Conservation (phyloP, 1,140 invertebrate species). For the Cydia amplana region DNA sequence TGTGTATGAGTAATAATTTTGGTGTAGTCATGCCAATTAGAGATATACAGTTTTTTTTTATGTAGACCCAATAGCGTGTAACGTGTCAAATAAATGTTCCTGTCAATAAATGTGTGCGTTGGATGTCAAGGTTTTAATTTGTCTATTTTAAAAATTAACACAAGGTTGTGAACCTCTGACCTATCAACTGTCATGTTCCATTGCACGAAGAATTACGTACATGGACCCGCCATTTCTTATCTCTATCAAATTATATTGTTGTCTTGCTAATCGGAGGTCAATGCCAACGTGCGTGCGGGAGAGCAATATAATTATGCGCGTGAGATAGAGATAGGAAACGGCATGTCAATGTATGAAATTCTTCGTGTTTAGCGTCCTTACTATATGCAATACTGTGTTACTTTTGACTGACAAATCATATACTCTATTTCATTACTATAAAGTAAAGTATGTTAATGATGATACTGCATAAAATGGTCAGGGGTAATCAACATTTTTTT, state of each 20-base stretch:
- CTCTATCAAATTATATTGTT: too few species aligned
- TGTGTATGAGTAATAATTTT: conserved; percentile 34
- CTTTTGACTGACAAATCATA: neutral
- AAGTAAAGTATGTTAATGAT: neutral
- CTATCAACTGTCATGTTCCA: neutral
- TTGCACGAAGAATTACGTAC: too few species aligned
- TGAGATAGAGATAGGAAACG: too few species aligned
- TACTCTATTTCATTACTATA: neutral
- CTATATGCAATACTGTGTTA: neutral
- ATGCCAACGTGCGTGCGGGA: too few species aligned
- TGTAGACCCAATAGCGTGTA: conserved; percentile 67
- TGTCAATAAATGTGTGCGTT: conserved; percentile 7
- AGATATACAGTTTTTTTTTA: conserved; percentile 32
- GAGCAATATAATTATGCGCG: too few species aligned
- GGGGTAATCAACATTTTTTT: neutral
- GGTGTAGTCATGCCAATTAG: conserved; percentile 42
- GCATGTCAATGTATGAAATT: too few species aligned
- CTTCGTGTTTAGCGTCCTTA: too few species aligned
- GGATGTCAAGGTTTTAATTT: conserved; percentile 1
- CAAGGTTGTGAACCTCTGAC: neutral
- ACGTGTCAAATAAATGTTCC: conserved; percentile 34
- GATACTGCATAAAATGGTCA: neutral
- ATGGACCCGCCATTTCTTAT: too few species aligned
- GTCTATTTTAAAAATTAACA: neutral
- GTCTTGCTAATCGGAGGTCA: too few species aligned